Conservation (phyloP, 2,888 invertebrate genomes). For the Endomychus coccineus region DNA sequence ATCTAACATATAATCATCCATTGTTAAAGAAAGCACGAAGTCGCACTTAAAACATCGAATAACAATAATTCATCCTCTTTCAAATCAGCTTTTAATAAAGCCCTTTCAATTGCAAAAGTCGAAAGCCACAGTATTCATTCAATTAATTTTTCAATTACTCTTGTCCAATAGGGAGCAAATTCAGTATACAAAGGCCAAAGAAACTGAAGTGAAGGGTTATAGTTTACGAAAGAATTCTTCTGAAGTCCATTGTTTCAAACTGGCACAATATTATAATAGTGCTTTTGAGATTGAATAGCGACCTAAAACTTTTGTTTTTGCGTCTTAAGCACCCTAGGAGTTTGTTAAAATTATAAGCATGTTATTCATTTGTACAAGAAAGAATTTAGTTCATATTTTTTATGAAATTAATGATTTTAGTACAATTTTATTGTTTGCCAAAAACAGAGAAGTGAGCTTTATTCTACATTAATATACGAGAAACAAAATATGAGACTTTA, state of each 20-base stretch:
- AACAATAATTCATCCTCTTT: slow-evolving; percentile 13
- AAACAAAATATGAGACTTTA: background rate
- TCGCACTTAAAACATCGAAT: slow-evolving; percentile 15
- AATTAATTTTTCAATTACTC: slow-evolving; percentile 44
- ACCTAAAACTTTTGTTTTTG: slow-evolving; percentile 22
- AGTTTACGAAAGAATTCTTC: slow-evolving; percentile 34
- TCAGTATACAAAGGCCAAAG: slow-evolving; percentile 33
- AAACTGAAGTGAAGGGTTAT: slow-evolving; percentile 33
- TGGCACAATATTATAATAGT: slow-evolving; percentile 30
- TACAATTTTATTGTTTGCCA: too few relatives aligned
- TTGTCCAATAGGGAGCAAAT: slow-evolving; percentile 38
- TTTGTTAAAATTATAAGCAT: too few relatives aligned
- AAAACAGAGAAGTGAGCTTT: too few relatives aligned
- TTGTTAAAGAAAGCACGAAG: slow-evolving; percentile 11
- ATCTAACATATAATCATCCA: slow-evolving; percentile 14
- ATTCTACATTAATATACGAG: background rate
- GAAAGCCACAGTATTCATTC: slow-evolving; percentile 42
- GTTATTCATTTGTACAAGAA: too few relatives aligned
- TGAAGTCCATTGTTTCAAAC: slow-evolving; percentile 36
- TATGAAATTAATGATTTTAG: too few relatives aligned
- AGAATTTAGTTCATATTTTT: too few relatives aligned
- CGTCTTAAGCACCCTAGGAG: too few relatives aligned
- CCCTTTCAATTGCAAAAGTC: slow-evolving; percentile 32
- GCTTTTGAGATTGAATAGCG: slow-evolving; percentile 26
- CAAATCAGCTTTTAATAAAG: slow-evolving; percentile 34